Evolutionary conservation across 2,888 invertebrate species (phyloP), one percentile per base, ranked within the genome.

Genomic region (Calameuta idolon): DNA sequence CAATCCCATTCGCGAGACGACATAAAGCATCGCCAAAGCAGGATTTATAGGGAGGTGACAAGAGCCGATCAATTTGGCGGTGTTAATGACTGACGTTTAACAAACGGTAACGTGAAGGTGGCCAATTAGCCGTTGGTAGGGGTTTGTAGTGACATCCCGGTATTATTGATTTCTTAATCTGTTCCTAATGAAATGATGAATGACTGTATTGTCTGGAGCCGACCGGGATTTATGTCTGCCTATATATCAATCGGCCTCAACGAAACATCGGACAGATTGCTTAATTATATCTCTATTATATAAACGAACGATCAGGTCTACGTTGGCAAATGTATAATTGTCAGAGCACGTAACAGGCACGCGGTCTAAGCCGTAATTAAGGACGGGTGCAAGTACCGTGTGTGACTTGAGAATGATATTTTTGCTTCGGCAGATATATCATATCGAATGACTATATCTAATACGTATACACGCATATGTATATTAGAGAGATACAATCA

Each of bases 101-200:
- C 82, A 82, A 84, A 79, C 81, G 76, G 81, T 80, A 33, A 81
- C 79, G 77, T 78, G 76, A 75, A 81, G 80, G 81, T 78, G 81
- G 80, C 71, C 82, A 83, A 86, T 87, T 84, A 86, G 82, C 80
- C 81, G 76, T 75, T 82, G 79, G 82, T 79, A 84, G 83, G 82
- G 84, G 81, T 82, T 81, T 74, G 76, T 76, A 79, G 76, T 77
- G 79, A 81, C 78, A 81, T 77, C 69, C 75, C 76, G 82, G 77
- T 81, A 81, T 81, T 84, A 86, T 85, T 85, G 83, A 85, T 85
- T 84, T 84, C 82, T 85, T 82, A 85, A 84, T 84, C 82, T 84
- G 82, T 84, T 84, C 80, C 81, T 83, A 85, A 85, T 83, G 80
- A 82, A 84, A 85, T 85, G 87, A 87, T 85, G 82, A 85, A 85